phyloP scores from a whole-genome alignment of 2,888 invertebrate species.

The Lepidochitona cinerea region DNA sequence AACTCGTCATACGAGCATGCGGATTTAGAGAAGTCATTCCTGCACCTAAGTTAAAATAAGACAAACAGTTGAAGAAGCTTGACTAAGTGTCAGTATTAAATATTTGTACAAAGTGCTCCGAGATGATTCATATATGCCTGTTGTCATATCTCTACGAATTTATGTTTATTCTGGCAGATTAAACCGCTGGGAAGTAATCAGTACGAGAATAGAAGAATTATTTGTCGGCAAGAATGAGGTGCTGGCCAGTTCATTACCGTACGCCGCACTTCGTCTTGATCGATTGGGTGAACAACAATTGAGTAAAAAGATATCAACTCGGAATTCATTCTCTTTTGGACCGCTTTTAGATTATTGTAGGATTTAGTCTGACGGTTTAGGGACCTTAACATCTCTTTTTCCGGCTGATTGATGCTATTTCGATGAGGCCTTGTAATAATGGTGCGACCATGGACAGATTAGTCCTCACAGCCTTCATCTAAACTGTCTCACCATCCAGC shows the following conservation, averaged over 20 bases:
- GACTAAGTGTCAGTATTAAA: background rate
- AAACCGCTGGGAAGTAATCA: background rate
- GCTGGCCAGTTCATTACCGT: background rate
- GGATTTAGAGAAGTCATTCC: too few species aligned
- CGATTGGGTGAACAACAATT: slow-evolving; percentile 3
- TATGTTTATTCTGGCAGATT: slow-evolving; percentile 5
- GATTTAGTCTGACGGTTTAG: slow-evolving; percentile 8
- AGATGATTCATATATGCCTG: slow-evolving; percentile 6
- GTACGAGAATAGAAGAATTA: background rate
- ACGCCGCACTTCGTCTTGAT: background rate
- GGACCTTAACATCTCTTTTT: slow-evolving; percentile 5
- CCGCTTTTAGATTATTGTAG: slow-evolving; percentile 2
- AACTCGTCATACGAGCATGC: too few species aligned
- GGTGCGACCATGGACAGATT: background rate
- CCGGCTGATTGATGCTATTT: background rate
- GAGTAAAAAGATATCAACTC: slow-evolving; percentile 7
- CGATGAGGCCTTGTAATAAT: background rate
- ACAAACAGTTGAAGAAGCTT: too few species aligned
- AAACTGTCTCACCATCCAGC: too few species aligned
- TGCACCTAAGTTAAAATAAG: too few species aligned
- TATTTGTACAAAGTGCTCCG: background rate
- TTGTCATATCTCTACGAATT: background rate
- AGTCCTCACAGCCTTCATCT: background rate
- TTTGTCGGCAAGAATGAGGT: background rate
- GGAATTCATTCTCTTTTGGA: slow-evolving; percentile 6